Evolutionary conservation across 2,797 vertebrate species (phyloP).

Genomic region (Takifugu ocellatus): DNA sequence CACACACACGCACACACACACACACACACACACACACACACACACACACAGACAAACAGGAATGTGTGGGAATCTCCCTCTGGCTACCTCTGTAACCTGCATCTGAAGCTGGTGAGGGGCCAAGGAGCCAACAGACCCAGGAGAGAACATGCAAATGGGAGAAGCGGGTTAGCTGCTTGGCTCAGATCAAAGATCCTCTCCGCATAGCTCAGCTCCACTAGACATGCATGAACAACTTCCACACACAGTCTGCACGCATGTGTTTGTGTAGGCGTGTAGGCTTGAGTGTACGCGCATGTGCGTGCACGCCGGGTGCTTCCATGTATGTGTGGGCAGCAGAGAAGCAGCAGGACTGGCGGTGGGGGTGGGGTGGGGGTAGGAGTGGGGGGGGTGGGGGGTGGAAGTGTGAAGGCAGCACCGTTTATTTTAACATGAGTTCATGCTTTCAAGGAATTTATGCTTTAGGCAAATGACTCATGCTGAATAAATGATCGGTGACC

Average conservation of each 20-base stretch:
- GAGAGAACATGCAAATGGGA: slow-evolving; percentile 68
- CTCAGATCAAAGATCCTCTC: slow-evolving; percentile 69
- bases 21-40: slow-evolving; percentile 31
- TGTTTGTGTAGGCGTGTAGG: slow-evolving; percentile 48
- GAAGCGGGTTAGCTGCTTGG: slow-evolving; percentile 60
- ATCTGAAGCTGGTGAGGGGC: slow-evolving; percentile 67
- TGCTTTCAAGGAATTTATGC: slow-evolving; percentile 63
- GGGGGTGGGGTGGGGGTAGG: too few relatives aligned
- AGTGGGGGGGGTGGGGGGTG: slow-evolving; percentile 16
- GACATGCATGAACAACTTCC: slow-evolving; percentile 68
- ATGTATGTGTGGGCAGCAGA: slow-evolving; percentile 31
- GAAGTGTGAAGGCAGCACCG: slow-evolving; percentile 18
- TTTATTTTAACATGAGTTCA: slow-evolving; percentile 54
- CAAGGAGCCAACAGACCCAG: slow-evolving; percentile 66
- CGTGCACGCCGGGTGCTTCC: slow-evolving; percentile 14
- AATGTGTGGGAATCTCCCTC: slow-evolving; percentile 75
- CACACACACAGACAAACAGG: slow-evolving; percentile 45
- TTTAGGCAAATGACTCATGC: slow-evolving; percentile 56
- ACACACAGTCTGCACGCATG: slow-evolving; percentile 40
- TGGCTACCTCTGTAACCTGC: slow-evolving; percentile 72
- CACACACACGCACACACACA: slow-evolving; percentile 29
- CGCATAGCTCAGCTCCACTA: slow-evolving; percentile 59
- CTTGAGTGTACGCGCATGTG: slow-evolving; percentile 7
- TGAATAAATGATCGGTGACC: slow-evolving; percentile 44
- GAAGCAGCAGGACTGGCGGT: slow-evolving; percentile 33